phyloP scores from a whole-genome alignment of 2,113 vertebrate species.

The Semicossyphus pulcher region DNA sequence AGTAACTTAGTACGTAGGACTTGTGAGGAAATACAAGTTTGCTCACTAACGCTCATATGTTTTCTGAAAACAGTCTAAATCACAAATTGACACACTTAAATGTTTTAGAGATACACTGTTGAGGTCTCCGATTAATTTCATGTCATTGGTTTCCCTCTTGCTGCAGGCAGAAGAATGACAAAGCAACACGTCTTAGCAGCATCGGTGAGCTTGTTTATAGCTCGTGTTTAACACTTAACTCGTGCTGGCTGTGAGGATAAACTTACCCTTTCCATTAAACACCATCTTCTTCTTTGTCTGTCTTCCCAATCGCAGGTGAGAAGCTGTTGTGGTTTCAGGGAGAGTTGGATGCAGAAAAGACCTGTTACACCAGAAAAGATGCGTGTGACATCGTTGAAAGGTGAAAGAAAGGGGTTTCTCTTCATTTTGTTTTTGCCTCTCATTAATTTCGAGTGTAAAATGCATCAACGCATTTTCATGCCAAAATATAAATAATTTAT shows the following conservation, averaged over 20 bases:
- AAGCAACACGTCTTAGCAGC: constrained; percentile 89
- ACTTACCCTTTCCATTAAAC: not conserved
- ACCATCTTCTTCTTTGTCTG: not conserved
- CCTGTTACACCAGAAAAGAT: constrained; percentile 87
- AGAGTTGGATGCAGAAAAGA: constrained; percentile 88
- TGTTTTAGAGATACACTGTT: too few species aligned
- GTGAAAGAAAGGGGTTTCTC: constrained; percentile 64
- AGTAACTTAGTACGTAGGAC: too few species aligned
- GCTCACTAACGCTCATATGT: too few species aligned
- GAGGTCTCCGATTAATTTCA: too few species aligned
- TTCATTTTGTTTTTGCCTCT: not conserved
- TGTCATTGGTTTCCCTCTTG: constrained; percentile 31
- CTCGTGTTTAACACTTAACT: not conserved
- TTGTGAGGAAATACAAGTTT: too few species aligned
- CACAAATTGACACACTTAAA: too few species aligned
- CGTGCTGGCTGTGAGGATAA: not conserved
- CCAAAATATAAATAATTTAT: too few species aligned
- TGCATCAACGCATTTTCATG: too few species aligned
- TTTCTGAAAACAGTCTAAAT: too few species aligned
- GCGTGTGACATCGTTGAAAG: constrained; percentile 91
- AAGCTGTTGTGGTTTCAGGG: constrained; percentile 95
- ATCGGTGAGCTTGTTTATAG: constrained; percentile 81
- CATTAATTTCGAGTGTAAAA: not conserved
- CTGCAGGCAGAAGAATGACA: constrained; percentile 89
- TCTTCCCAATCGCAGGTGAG: constrained; percentile 84